A percentile compares a stretch with the other conserved stretches of the same genome.
Conservation (phyloP, 2,888 invertebrate genomes). For the Drosophila quinaria region DNA sequence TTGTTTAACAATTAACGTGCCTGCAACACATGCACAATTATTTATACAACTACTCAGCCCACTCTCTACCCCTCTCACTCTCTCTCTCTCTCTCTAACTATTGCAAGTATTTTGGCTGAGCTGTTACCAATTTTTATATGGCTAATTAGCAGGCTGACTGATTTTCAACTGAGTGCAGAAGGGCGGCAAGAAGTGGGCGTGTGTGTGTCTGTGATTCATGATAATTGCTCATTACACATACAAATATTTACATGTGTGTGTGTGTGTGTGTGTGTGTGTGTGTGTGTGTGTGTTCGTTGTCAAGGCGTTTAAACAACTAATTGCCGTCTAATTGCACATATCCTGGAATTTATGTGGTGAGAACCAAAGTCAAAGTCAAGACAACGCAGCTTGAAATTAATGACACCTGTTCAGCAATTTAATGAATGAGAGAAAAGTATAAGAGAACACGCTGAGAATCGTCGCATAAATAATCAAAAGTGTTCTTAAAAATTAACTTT, state of each 20-base stretch:
- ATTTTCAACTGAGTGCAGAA: constrained; percentile 40
- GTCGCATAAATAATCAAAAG: not conserved
- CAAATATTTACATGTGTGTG: constrained; percentile 49
- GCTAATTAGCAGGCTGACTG: constrained; percentile 53
- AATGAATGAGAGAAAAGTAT: not conserved
- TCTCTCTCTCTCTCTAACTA: constrained; percentile 25
- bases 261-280: constrained; percentile 21
- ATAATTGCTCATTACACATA: constrained; percentile 80
- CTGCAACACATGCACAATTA: constrained; percentile 83
- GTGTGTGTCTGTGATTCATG: constrained; percentile 71
- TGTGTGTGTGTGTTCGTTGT: constrained; percentile 27
- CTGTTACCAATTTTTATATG: constrained; percentile 58
- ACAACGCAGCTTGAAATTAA: constrained; percentile 32
- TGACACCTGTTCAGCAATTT: constrained; percentile 26
- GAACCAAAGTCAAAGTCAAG: constrained; percentile 21
- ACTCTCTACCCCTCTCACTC: not conserved
- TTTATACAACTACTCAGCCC: constrained; percentile 61
- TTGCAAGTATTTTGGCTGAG: constrained; percentile 27
- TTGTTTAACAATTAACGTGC: constrained; percentile 84
- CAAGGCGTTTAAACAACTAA: constrained; percentile 58
- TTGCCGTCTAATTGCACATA: constrained; percentile 63
- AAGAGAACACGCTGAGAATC: not conserved
- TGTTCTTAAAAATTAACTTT: not conserved
- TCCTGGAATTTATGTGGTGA: constrained; percentile 55
- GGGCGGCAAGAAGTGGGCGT: constrained; percentile 1